These are phyloP conservation scores for Rynchops niger DNA, from an alignment of 2,113 vertebrate species.

Conservation along the genomic window DNA sequence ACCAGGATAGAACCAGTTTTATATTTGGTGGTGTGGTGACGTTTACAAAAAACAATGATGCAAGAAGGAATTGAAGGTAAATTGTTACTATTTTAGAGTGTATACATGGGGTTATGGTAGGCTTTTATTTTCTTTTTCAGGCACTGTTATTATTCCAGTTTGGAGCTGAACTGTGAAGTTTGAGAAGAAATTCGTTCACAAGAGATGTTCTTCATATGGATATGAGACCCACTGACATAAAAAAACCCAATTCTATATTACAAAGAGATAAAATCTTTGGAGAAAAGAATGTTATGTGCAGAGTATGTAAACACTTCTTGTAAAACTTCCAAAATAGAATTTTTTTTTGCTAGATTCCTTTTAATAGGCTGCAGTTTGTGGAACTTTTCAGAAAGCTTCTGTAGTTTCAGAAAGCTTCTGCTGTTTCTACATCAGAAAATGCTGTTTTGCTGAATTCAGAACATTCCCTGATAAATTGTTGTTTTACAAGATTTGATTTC, in stretches of 20 bases:
- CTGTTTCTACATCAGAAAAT: neutral
- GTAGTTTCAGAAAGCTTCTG: neutral
- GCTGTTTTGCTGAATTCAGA: neutral
- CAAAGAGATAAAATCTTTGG: neutral
- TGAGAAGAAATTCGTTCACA: neutral
- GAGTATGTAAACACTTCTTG: neutral
- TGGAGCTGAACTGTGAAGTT: neutral
- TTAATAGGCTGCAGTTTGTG: neutral
- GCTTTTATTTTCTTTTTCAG: neutral
- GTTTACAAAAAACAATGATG: neutral
- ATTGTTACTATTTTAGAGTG: neutral
- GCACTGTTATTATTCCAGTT: neutral
- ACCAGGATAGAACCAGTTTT: neutral
- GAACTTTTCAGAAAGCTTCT: neutral
- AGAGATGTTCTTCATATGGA: neutral
- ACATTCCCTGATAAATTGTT: neutral
- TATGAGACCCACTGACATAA: neutral
- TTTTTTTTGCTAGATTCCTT: neutral
- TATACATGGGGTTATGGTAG: neutral
- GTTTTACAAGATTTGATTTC: neutral
- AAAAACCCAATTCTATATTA: neutral
- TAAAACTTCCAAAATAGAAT: neutral
- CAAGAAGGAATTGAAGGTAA: neutral
- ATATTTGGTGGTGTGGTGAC: neutral
- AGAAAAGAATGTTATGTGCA: neutral